phyloP scores from a whole-genome alignment of 2,113 vertebrate species.

The Solenodon paradoxus region DNA sequence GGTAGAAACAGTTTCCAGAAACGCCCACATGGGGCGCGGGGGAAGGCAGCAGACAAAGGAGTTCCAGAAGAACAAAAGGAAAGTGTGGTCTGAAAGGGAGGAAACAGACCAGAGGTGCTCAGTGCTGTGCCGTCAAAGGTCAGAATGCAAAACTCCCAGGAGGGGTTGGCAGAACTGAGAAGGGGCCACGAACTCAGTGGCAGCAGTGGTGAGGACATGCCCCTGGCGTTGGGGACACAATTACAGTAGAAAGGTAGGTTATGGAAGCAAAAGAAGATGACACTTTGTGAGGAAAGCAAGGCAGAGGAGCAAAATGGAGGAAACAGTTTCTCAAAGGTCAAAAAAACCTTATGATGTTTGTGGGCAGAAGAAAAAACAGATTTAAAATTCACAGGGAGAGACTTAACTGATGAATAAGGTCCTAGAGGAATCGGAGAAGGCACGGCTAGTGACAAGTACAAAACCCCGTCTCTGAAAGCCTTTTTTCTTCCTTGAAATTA shows the following conservation, averaged over 20 bases:
- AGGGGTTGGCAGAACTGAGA: not conserved
- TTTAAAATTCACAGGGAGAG: not conserved
- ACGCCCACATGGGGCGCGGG: too few species aligned
- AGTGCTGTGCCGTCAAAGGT: not conserved
- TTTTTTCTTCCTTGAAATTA: not conserved
- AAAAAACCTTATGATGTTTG: not conserved
- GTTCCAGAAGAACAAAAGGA: not conserved
- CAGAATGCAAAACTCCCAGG: not conserved
- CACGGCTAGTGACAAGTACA: not conserved
- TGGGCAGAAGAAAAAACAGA: not conserved
- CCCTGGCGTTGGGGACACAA: rapidly evolving
- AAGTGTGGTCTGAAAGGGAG: not conserved
- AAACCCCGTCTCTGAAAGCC: not conserved
- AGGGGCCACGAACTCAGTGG: rapidly evolving
- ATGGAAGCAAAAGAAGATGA: not conserved
- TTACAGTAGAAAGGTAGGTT: not conserved
- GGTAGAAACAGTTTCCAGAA: not conserved
- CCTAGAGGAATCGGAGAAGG: not conserved
- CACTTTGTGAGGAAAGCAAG: not conserved
- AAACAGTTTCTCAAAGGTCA: too few species aligned
- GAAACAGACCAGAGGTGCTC: not conserved
- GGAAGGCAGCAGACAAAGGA: not conserved
- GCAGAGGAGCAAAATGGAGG: not conserved
- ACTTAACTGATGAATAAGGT: too few species aligned
- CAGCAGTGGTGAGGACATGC: rapidly evolving